Conservation (phyloP, 2,797 vertebrate genomes). For the Oceanodroma leucorhoa region DNA sequence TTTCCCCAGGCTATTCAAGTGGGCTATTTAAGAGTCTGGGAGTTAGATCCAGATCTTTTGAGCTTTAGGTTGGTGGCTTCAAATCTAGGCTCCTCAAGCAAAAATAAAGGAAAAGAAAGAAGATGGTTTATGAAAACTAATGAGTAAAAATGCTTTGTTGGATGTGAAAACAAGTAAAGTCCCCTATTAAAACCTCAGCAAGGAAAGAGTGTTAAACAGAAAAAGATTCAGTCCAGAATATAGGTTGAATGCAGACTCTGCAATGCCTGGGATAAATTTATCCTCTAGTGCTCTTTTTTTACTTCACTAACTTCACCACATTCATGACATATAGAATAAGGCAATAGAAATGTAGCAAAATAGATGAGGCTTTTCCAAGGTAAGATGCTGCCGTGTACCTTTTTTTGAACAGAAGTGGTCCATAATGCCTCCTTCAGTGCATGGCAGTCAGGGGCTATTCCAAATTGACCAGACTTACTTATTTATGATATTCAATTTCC, state of each 20-base stretch:
- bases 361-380: neutral
- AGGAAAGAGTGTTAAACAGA: neutral
- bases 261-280: neutral
- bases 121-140: neutral
- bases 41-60: neutral
- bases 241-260: neutral
- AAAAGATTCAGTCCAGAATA: neutral
- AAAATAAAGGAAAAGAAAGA: neutral
- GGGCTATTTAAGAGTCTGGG: neutral
- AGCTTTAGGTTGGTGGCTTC: neutral
- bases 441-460: neutral
- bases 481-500: neutral
- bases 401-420: neutral
- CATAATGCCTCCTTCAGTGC: neutral
- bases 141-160: neutral
- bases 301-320: neutral
- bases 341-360: neutral
- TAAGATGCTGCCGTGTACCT: neutral
- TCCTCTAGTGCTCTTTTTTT: neutral
- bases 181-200: neutral
- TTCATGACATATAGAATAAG: neutral
- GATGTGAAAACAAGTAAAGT: neutral
- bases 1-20: neutral
- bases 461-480: neutral
- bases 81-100: neutral